phyloP scores from a whole-genome alignment of 2,113 vertebrate species.

The Oostethus manadensis region DNA sequence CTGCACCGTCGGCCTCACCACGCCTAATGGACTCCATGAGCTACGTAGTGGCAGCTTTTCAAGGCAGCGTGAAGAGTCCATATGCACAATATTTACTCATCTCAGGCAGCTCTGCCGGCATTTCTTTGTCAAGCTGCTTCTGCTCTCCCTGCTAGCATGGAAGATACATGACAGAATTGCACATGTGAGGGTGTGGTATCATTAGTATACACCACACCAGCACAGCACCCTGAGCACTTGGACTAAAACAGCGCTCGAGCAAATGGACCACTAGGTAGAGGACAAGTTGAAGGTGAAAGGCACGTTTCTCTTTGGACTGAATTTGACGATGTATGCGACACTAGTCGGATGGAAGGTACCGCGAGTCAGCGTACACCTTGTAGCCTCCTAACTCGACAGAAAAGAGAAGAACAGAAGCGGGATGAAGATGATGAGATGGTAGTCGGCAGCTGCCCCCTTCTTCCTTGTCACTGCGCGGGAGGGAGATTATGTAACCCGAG shows the following conservation, averaged over 20 bases:
- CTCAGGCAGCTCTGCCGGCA: slow-evolving; percentile 5
- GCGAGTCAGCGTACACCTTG: background rate
- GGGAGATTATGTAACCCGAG: slow-evolving; percentile 50
- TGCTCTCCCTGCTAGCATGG: slow-evolving; percentile 4
- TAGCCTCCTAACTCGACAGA: background rate
- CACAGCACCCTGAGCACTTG: slow-evolving; percentile 16
- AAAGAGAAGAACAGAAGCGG: background rate
- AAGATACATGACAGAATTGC: slow-evolving; percentile 23
- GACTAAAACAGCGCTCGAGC: slow-evolving; percentile 1
- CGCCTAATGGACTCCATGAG: slow-evolving; percentile 35
- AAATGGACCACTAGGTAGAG: slow-evolving; percentile 11
- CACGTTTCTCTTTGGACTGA: slow-evolving; percentile 5
- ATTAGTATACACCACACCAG: slow-evolving; percentile 29
- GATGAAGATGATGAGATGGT: slow-evolving; percentile 50
- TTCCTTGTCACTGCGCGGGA: slow-evolving; percentile 35
- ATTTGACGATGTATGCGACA: background rate
- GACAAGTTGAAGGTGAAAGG: slow-evolving; percentile 20
- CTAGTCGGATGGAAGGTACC: background rate
- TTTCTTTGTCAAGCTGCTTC: slow-evolving; percentile 7
- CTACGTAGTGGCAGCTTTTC: slow-evolving; percentile 29
- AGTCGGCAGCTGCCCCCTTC: slow-evolving; percentile 49
- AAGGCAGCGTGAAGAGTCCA: slow-evolving; percentile 19
- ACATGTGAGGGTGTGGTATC: slow-evolving; percentile 25
- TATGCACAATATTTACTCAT: slow-evolving; percentile 29
- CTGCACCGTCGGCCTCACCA: slow-evolving; percentile 33